Base-by-base conservation (phyloP, 2,888 invertebrate genomes). In the Leucophenga montana region DNA sequence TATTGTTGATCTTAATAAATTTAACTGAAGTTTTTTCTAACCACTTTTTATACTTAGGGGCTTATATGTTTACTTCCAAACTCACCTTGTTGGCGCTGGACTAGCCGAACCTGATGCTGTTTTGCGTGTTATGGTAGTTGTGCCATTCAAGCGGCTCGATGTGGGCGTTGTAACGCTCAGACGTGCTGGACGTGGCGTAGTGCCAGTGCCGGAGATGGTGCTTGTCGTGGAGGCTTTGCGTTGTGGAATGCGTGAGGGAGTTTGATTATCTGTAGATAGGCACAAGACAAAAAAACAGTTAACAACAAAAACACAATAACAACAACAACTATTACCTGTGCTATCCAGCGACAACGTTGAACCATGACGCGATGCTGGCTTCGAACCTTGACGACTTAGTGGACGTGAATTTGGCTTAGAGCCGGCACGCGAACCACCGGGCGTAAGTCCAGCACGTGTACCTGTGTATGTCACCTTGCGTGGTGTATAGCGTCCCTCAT, bases 311-410 rank as follows among this genome's bases (percentile, higher is more conserved):
- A 39, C 14, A 31, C 1, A 33, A 66, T 13, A 57, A 18, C n/a
- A 22, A 8, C 3, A 39, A 16, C 13, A 27, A 53, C 53, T 44
- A 71, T 71, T 62, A 95, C 95, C 95, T 88, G 95, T 95, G 87
- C 95, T 95, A 88, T 96, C 96, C 78, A 97, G 90, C 57, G 97
- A 97, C 73, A 96, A 92, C 85, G 95, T 97, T 59, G 97, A 97
- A 77, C 97, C 97, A 86, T 97, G 96, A 80, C 97, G 93, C 78
- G 97, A 97, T 22, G 97, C 95, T 75, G 97, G 97, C 89, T 97
- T 96, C 74, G 96, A 96, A 73, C 96, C 95, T 72, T 95, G 92
- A 78, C 97, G 91, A 77, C 96, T 95, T 44, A 94, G 94, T 57
- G 96, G 95, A 82, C 96, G 91, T 71, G 96, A 96, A 71, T 94